phyloP scores from a whole-genome alignment of 53 echinoderm and acorn worm species.

The Paracentrotus lividus region DNA sequence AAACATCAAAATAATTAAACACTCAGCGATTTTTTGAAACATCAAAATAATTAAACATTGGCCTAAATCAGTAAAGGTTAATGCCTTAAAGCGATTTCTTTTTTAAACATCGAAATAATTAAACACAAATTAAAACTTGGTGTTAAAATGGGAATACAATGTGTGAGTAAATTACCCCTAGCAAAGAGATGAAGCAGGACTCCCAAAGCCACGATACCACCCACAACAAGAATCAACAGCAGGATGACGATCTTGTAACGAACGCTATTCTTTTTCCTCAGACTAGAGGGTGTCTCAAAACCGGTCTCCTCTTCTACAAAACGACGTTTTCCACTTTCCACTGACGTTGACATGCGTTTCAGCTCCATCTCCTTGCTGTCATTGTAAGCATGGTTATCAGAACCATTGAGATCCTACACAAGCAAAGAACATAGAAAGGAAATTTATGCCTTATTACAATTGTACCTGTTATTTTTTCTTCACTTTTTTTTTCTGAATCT shows the following conservation, averaged over 20 bases:
- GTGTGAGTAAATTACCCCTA: background rate
- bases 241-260: background rate
- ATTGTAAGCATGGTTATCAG: slow-evolving; percentile 28
- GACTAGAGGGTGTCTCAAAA: background rate
- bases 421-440: too few relatives aligned
- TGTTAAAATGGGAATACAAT: too few relatives aligned
- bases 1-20: too few relatives aligned
- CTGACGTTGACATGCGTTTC: background rate
- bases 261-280: background rate
- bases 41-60: too few relatives aligned
- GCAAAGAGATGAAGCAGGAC: background rate
- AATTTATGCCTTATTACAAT: too few relatives aligned
- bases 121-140: too few relatives aligned
- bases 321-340: background rate
- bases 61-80: too few relatives aligned
- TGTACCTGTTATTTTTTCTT: too few relatives aligned
- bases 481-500: too few relatives aligned
- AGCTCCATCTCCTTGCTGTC: background rate
- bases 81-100: too few relatives aligned
- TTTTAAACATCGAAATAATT: too few relatives aligned
- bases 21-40: too few relatives aligned
- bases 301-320: background rate
- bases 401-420: background rate
- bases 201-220: background rate
- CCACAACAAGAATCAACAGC: background rate